Percentiles rank a stretch among this genome's conserved stretches.
These are phyloP conservation scores for Orthonyx spaldingii DNA, from an alignment of 2,113 vertebrate species.

Conservation along the genomic window DNA sequence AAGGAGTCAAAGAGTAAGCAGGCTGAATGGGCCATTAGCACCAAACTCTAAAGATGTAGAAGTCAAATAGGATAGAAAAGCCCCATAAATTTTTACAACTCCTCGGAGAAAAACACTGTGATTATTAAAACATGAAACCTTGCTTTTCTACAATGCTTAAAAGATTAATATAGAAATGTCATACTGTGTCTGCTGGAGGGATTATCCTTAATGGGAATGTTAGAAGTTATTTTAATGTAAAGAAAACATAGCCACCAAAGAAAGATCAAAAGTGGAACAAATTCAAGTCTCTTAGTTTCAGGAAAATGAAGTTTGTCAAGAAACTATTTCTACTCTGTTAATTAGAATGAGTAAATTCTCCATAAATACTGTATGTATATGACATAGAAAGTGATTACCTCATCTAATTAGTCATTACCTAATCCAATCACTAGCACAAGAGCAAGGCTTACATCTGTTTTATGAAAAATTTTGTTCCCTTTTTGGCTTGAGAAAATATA, in stretches of 20 bases:
- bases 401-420: conserved; percentile 51
- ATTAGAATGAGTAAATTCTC: conserved; percentile 41
- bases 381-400: conserved; percentile 42
- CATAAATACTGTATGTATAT: conserved; percentile 1
- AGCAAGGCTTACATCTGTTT: neutral
- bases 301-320: conserved; percentile 50
- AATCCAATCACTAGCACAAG: conserved; percentile 20
- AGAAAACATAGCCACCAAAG: conserved; percentile 55
- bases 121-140: conserved; percentile 71
- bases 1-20: conserved; percentile 37
- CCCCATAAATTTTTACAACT: conserved; percentile 69
- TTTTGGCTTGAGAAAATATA: neutral
- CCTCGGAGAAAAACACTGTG: conserved; percentile 54
- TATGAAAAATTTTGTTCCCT: neutral
- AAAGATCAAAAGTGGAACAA: conserved; percentile 60
- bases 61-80: conserved; percentile 69
- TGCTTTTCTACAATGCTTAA: conserved; percentile 64
- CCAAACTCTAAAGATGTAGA: conserved; percentile 60
- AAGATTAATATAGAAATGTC: conserved; percentile 69
- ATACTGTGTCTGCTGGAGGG: conserved; percentile 57
- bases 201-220: conserved; percentile 65
- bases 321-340: conserved; percentile 25
- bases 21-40: conserved; percentile 60
- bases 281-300: conserved; percentile 39
- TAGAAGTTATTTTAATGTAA: conserved; percentile 67